These are phyloP conservation scores for Diadema setosum DNA, from an alignment of 35 echinoderm and acorn worm genomes.

Conservation along the genomic window DNA sequence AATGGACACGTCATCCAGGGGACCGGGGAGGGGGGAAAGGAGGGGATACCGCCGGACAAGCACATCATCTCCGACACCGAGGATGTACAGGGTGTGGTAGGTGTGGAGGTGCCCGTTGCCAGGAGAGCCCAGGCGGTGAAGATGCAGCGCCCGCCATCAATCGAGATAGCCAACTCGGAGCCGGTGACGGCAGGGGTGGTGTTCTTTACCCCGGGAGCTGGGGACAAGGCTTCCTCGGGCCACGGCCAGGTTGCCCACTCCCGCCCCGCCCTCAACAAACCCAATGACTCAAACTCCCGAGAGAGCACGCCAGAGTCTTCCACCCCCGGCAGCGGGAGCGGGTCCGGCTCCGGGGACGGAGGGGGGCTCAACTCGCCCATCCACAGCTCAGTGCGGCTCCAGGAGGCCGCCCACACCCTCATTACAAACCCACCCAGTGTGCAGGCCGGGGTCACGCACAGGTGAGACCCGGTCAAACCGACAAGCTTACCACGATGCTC, in stretches of 20 bases:
- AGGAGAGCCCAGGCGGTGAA: constrained; percentile 50
- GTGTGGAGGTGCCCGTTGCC: constrained; percentile 1
- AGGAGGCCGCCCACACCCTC: background rate
- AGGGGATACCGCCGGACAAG: background rate
- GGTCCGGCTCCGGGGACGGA: background rate
- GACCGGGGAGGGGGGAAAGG: background rate
- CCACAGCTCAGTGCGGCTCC: constrained; percentile 6
- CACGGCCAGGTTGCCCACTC: background rate
- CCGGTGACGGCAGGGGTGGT: constrained; percentile 44
- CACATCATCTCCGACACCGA: background rate
- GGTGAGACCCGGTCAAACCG: background rate
- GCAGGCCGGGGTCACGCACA: background rate
- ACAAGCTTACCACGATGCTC: background rate
- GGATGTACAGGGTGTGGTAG: background rate
- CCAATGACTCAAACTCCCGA: background rate
- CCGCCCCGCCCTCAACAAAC: background rate
- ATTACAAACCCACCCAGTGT: constrained; percentile 5
- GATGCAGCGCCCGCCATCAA: constrained; percentile 50
- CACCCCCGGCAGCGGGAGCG: background rate
- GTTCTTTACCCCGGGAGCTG: constrained; percentile 26
- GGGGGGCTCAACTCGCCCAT: background rate
- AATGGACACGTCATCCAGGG: background rate
- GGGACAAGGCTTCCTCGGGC: background rate
- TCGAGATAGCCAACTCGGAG: constrained; percentile 59
- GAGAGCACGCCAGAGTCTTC: constrained; percentile 7